Percentiles rank a stretch among this genome's conserved stretches.
phyloP scores from a whole-genome alignment of 2,888 invertebrate genomes.

The Anthophora plumipes region DNA sequence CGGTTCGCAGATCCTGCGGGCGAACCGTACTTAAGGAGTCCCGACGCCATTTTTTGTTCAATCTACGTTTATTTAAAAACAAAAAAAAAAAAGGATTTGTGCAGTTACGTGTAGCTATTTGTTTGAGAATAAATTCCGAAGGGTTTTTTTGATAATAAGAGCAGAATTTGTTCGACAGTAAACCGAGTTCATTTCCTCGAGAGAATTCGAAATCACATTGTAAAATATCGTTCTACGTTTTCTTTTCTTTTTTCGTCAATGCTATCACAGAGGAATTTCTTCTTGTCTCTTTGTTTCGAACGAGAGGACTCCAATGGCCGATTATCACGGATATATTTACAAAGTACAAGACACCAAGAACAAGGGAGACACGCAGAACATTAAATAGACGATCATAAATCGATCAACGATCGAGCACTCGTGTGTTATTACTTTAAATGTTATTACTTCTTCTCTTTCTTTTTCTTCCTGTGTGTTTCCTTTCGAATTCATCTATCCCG shows the following conservation, averaged over 20 bases:
- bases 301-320: conserved; percentile 38
- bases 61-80: too few relatives aligned
- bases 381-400: conserved; percentile 61
- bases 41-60: conserved; percentile 4
- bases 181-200: not conserved
- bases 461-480: not conserved
- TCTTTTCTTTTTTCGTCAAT: not conserved
- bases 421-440: conserved; percentile 15
- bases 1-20: not conserved
- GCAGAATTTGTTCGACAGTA: not conserved
- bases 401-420: conserved; percentile 67
- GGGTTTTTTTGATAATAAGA: not conserved
- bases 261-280: conserved; percentile 49
- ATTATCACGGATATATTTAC: conserved; percentile 28
- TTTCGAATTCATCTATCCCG: not conserved
- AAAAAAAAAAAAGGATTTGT: too few relatives aligned
- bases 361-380: conserved; percentile 74
- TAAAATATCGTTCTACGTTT: too few relatives aligned
- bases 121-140: too few relatives aligned
- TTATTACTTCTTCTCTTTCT: not conserved
- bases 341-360: conserved; percentile 68
- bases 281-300: not conserved
- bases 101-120: too few relatives aligned
- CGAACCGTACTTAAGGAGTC: conserved; percentile 46
- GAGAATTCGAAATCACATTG: not conserved